Evolutionary conservation across 2,888 invertebrate species (phyloP).

Genomic region (Drosophila vallismaia): DNA sequence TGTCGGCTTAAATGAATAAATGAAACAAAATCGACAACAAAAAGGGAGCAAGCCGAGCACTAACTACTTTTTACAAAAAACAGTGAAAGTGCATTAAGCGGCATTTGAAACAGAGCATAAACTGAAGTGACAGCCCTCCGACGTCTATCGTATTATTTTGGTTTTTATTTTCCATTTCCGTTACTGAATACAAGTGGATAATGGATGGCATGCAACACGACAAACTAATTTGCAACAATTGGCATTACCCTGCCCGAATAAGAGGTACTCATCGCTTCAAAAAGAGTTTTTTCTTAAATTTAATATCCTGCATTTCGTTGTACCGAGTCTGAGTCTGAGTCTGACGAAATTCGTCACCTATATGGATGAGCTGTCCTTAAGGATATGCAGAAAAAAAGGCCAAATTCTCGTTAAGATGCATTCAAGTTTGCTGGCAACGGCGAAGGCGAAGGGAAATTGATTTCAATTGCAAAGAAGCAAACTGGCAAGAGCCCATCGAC

Average conservation of each 20-base stretch:
- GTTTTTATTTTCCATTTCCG: conserved; percentile 36
- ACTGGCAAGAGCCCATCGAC: conserved; percentile 49
- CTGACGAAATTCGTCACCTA: not conserved
- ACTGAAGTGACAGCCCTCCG: conserved; percentile 14
- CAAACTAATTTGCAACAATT: conserved; percentile 58
- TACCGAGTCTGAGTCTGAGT: too few species aligned
- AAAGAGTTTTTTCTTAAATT: not conserved
- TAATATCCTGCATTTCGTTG: too few species aligned
- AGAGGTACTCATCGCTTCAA: not conserved
- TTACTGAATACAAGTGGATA: conserved; percentile 61
- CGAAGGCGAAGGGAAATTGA: conserved; percentile 37
- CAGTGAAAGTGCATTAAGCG: conserved; percentile 74
- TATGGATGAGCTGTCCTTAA: not conserved
- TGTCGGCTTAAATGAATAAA: conserved; percentile 65
- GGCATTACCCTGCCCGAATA: not conserved
- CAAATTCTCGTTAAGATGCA: conserved; percentile 35
- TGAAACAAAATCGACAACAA: conserved; percentile 36
- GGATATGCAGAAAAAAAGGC: not conserved
- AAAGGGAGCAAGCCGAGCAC: conserved; percentile 47
- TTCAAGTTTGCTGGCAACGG: conserved; percentile 34
- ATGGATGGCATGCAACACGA: conserved; percentile 64
- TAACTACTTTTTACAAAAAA: conserved; percentile 71
- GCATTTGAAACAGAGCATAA: conserved; percentile 24
- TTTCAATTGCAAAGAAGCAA: conserved; percentile 69
- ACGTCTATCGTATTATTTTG: conserved; percentile 52